Evolutionary conservation across 2,888 invertebrate genomes (phyloP).

Genomic region (Dione vanillae): DNA sequence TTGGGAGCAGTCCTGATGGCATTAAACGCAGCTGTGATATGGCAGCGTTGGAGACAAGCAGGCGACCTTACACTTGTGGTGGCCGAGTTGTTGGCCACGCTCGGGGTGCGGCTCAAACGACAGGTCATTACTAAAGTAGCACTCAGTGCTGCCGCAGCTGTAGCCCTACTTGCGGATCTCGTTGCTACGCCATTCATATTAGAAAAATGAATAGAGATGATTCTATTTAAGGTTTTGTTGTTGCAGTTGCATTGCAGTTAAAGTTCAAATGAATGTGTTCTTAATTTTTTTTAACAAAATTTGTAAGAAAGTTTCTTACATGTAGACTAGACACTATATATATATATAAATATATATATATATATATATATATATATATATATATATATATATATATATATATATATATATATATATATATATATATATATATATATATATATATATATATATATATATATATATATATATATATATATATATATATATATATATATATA

Average conservation of each 20-base stretch:
- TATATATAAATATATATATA: too few relatives aligned
- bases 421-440: too few relatives aligned
- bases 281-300: too few relatives aligned
- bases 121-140: slow-evolving; percentile 59
- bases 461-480: too few relatives aligned
- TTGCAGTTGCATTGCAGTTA: neutral
- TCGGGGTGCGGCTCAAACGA: slow-evolving; percentile 61
- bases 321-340: too few relatives aligned
- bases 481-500: too few relatives aligned
- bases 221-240: neutral
- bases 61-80: slow-evolving; percentile 61
- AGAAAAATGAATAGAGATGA: neutral
- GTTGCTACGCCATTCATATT: slow-evolving; percentile 10
- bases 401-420: too few relatives aligned
- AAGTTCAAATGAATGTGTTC: neutral
- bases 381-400: too few relatives aligned
- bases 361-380: too few relatives aligned
- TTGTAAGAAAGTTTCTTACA: too few relatives aligned
- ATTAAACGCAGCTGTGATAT: slow-evolving; percentile 60
- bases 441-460: too few relatives aligned
- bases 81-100: slow-evolving; percentile 59
- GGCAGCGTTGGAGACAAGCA: slow-evolving; percentile 59
- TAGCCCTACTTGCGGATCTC: slow-evolving; percentile 52
- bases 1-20: slow-evolving; percentile 58
- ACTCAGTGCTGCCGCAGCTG: slow-evolving; percentile 53